Percentiles rank a stretch among this genome's conserved stretches.
phyloP scores from a whole-genome alignment of 2,113 vertebrate species.

The Coreoperca whiteheadi region DNA sequence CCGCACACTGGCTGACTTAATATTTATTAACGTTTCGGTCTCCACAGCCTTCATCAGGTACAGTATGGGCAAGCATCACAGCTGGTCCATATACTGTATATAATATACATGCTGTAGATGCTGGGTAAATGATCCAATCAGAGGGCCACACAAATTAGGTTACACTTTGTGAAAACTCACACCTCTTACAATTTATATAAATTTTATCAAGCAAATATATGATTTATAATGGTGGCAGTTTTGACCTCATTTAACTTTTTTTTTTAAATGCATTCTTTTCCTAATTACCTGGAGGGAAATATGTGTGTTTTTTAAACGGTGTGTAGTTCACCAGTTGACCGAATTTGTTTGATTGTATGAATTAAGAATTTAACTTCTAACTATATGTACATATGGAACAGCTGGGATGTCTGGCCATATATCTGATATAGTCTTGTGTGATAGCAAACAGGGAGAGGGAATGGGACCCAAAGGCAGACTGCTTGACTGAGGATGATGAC shows the following conservation, averaged over 20 bases:
- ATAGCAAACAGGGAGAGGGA: too few species aligned
- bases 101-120: background rate
- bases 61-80: background rate
- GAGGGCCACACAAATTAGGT: background rate
- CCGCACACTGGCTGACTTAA: background rate
- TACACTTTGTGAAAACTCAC: too few species aligned
- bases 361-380: background rate
- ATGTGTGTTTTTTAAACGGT: background rate
- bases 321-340: background rate
- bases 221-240: too few species aligned
- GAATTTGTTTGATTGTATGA: background rate
- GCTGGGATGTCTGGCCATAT: background rate
- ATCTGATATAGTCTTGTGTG: too few species aligned
- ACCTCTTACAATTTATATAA: too few species aligned
- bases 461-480: too few species aligned
- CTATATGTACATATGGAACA: background rate
- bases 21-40: background rate
- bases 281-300: background rate
- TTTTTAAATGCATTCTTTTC: background rate
- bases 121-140: background rate
- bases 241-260: too few species aligned
- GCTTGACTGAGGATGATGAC: too few species aligned
- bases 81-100: background rate
- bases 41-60: background rate
- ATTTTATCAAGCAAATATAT: too few species aligned